phyloP scores from a whole-genome alignment of 2,113 vertebrate genomes.

The Sylvietta virens region DNA sequence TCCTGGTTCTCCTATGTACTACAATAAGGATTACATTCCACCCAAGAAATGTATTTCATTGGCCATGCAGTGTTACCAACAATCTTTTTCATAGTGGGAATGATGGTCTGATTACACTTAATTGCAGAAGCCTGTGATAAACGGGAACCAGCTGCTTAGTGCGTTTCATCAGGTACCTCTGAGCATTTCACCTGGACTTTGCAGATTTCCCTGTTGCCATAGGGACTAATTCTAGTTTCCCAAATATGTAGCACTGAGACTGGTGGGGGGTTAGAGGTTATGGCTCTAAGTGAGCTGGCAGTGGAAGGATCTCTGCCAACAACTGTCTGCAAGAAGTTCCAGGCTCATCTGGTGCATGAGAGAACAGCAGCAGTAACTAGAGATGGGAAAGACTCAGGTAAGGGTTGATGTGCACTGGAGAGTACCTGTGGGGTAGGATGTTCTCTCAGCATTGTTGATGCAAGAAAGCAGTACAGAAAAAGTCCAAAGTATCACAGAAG shows the following conservation, averaged over 20 bases:
- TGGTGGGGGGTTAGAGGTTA: neutral
- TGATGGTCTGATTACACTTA: neutral
- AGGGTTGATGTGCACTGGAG: neutral
- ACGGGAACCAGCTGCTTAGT: neutral
- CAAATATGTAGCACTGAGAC: neutral
- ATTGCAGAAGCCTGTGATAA: neutral
- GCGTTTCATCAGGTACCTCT: neutral
- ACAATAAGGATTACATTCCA: neutral
- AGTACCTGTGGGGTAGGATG: neutral
- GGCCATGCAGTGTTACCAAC: neutral
- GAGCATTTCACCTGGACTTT: neutral
- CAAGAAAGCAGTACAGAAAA: neutral
- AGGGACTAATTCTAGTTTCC: constrained; percentile 11
- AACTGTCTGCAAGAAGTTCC: neutral
- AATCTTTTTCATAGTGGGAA: neutral
- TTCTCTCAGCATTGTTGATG: neutral
- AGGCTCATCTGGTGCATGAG: neutral
- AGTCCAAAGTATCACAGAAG: neutral
- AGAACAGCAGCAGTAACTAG: neutral
- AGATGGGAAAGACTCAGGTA: neutral
- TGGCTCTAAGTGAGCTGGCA: neutral
- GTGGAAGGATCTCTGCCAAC: neutral
- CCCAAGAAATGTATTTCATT: neutral
- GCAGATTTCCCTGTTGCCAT: constrained; percentile 10
- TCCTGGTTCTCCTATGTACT: neutral